Conservation (phyloP, 2,113 vertebrate species). For the Osmerus eperlanus region DNA sequence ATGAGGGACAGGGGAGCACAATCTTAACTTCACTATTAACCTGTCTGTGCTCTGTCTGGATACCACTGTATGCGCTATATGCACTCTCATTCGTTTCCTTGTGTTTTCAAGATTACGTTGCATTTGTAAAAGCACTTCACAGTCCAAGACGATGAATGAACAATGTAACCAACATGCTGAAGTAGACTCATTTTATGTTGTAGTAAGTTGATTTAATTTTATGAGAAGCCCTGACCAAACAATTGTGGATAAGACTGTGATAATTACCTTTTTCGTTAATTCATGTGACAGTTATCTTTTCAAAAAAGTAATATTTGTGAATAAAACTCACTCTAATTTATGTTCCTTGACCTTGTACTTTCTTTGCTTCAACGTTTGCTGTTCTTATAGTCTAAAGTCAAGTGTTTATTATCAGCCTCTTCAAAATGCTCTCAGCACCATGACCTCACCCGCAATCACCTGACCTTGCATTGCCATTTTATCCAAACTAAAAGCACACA, state of each 20-base stretch:
- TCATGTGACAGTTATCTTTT: too few relatives aligned
- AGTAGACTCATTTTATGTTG: not conserved
- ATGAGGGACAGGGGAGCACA: constrained; percentile 20
- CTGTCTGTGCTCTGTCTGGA: constrained; percentile 3
- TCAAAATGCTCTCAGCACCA: not conserved
- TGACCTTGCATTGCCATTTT: too few relatives aligned
- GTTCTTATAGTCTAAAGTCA: not conserved
- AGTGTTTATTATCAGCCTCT: not conserved
- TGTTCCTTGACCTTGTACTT: not conserved
- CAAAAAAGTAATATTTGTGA: too few relatives aligned
- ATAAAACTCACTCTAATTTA: too few relatives aligned
- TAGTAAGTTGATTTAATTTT: too few relatives aligned
- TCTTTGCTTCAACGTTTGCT: not conserved
- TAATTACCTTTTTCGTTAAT: too few relatives aligned
- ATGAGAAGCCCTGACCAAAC: too few relatives aligned
- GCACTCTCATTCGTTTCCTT: not conserved
- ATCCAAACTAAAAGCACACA: too few relatives aligned
- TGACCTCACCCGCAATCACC: too few relatives aligned
- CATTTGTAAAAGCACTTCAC: constrained; percentile 22
- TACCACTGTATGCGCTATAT: constrained; percentile 49
- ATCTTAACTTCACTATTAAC: constrained; percentile 22
- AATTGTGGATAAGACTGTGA: too few relatives aligned
- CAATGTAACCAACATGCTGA: constrained; percentile 15
- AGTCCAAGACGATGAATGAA: not conserved
- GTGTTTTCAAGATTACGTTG: not conserved